Conservation (phyloP, 2,113 vertebrate species). For the Elgaria multicarinata region DNA sequence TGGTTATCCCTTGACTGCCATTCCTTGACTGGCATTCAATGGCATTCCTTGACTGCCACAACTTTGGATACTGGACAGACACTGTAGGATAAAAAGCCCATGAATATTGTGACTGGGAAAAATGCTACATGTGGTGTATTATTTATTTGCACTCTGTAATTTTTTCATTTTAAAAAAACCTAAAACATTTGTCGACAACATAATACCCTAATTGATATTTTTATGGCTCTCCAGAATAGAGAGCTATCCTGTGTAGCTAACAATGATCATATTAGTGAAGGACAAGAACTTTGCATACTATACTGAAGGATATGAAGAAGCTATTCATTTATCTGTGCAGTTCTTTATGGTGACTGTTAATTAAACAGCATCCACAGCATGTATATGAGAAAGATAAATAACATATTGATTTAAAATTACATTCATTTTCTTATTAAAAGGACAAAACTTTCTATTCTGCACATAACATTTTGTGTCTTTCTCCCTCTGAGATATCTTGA, state of each 20-base stretch:
- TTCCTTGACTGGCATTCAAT: not conserved
- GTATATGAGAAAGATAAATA: slow-evolving; percentile 10
- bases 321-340: not conserved
- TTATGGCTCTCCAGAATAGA: not conserved
- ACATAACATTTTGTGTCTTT: slow-evolving; percentile 52
- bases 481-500: slow-evolving; percentile 47
- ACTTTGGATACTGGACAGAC: not conserved
- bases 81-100: not conserved
- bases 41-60: not conserved
- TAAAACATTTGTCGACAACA: not conserved
- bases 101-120: not conserved
- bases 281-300: not conserved
- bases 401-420: slow-evolving; percentile 31
- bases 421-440: slow-evolving; percentile 10
- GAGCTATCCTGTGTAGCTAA: not conserved
- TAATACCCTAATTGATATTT: not conserved
- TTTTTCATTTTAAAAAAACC: not conserved
- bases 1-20: not conserved
- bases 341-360: slow-evolving; percentile 10
- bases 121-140: not conserved
- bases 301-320: not conserved
- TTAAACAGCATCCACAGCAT: not conserved
- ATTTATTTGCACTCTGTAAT: not conserved
- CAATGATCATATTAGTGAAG: not conserved
- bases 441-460: slow-evolving; percentile 37